Base-by-base conservation (phyloP, 2,888 invertebrate genomes). In the Drosophila anomelani region DNA sequence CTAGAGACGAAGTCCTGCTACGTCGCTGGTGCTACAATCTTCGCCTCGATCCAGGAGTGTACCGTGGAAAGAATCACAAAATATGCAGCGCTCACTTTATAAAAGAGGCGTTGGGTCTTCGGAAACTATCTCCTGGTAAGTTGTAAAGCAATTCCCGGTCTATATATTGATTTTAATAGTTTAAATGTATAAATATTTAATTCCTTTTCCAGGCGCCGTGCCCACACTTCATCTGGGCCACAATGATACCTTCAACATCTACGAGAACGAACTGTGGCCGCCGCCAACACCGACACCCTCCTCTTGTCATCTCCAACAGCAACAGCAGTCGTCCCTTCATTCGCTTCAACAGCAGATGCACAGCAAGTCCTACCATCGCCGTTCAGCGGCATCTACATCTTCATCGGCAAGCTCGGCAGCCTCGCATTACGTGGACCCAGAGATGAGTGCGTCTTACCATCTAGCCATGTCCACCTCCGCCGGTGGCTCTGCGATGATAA, bases 41-140 rank as follows among this genome's bases (percentile, higher is more conserved):
- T 4, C 85, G 91, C 7, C 78, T 91, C 5, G 91, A 91, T 77
- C 91, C 90, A 1, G 76, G 80, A 4, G 84, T 90, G 15, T 91
- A 91, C 78, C 85, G 91, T 13, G 91, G 91, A 13, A 91, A 91
- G 73, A 91, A 91, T 76, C 91, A 91, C 55, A 91, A 91, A 79
- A 91, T 91, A 70, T 91, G 91, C 66, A 91, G 91, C 39, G 88
- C 88, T 0, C 91, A 91, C 66, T 91, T 91, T n/a, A 90, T 91
- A n/a, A 91, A 90, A 56, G 91, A 91, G 62, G 91, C 91, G 0
- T 56, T 91, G 57, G 91, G 91, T 13, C 64, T 91, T 6, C 79
- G 91, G 5, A 91, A 91, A 66, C 76, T 91, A 2, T 90, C 90
- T 6, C 89, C 91, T 17, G 91, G 90, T 90, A 67, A 68, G 67